phyloP scores from a whole-genome alignment of 53 echinoderm and acorn worm genomes.

The Temnopleurus reevesii region DNA sequence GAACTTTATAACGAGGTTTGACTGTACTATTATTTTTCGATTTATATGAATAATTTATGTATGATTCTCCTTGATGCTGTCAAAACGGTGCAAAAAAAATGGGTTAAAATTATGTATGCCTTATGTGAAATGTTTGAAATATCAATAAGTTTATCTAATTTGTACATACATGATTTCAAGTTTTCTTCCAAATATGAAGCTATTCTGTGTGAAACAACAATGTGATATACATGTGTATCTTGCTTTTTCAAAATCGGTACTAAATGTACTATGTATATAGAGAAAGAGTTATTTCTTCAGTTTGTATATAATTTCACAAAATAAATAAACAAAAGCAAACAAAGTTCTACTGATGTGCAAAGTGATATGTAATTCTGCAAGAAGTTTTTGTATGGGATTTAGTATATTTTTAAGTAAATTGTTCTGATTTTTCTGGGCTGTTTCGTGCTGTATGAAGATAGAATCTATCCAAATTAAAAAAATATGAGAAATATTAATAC shows the following conservation, averaged over 20 bases:
- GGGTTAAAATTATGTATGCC: not conserved
- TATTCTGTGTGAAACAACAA: not conserved
- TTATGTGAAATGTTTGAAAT: not conserved
- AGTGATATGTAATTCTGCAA: too few species aligned
- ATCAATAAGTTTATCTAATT: not conserved
- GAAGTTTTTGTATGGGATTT: too few species aligned
- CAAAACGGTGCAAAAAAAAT: not conserved
- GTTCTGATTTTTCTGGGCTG: too few species aligned
- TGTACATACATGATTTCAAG: not conserved
- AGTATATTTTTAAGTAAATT: too few species aligned
- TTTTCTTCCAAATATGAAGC: constrained; percentile 13
- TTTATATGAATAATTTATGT: not conserved
- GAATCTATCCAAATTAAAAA: too few species aligned
- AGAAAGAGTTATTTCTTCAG: constrained; percentile 1
- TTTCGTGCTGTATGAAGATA: too few species aligned
- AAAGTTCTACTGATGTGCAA: not conserved
- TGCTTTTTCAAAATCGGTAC: not conserved
- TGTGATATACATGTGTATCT: not conserved
- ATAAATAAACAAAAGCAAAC: not conserved
- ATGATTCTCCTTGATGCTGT: not conserved
- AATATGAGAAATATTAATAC: too few species aligned
- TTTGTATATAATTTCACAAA: constrained; percentile 26
- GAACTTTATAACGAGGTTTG: too few species aligned
- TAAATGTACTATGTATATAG: constrained; percentile 8
- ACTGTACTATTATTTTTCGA: not conserved